Evolutionary conservation across 2,797 vertebrate genomes (phyloP).

Genomic region (Neoniphon sammara): DNA sequence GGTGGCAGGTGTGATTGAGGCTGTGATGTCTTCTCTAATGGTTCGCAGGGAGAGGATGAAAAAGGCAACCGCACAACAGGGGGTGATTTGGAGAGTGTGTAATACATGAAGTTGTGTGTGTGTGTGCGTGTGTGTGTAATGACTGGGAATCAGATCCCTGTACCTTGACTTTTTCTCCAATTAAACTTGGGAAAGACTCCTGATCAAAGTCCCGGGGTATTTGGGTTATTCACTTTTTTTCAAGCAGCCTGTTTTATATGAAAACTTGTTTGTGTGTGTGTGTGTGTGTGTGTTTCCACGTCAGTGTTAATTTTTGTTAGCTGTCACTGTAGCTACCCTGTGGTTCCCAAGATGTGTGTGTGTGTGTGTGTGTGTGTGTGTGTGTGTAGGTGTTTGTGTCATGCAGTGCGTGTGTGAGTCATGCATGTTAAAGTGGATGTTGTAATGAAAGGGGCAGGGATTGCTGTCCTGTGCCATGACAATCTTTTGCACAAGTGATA

Average conservation of each 20-base stretch:
- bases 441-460: too few species aligned
- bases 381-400: too few species aligned
- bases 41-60: slow-evolving; percentile 47
- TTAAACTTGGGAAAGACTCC: slow-evolving; percentile 42
- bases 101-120: not conserved
- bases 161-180: slow-evolving; percentile 43
- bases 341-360: slow-evolving; percentile 3
- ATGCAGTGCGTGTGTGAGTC: not conserved
- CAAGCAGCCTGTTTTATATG: slow-evolving; percentile 9
- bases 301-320: slow-evolving; percentile 21
- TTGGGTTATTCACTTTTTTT: slow-evolving; percentile 29
- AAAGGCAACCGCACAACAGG: slow-evolving; percentile 56
- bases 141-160: slow-evolving; percentile 25
- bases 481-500: too few species aligned
- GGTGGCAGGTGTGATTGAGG: slow-evolving; percentile 72
- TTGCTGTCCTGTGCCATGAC: too few species aligned
- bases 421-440: not conserved
- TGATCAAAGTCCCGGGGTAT: slow-evolving; percentile 44
- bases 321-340: not conserved
- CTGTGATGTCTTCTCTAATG: slow-evolving; percentile 65
- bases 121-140: not conserved
- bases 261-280: slow-evolving; percentile 14
- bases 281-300: not conserved
- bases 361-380: not conserved
- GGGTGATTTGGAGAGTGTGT: slow-evolving; percentile 30